Conservation (phyloP, 2,888 invertebrate species). For the Mythimna impura region DNA sequence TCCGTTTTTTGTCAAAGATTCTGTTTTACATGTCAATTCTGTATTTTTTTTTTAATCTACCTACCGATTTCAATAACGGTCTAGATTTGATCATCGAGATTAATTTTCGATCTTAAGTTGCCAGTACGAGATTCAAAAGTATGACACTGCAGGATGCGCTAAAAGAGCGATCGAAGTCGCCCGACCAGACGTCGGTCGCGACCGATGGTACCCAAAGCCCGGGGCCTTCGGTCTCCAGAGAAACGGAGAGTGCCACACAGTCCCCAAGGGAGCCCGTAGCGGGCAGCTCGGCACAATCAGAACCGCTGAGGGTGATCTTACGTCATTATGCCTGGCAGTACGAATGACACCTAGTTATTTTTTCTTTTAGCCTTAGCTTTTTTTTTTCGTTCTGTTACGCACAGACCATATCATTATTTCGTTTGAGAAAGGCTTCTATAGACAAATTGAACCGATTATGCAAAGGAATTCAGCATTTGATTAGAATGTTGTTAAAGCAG, state of each 20-base stretch:
- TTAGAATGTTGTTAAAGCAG: conserved; percentile 69
- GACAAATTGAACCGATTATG: conserved; percentile 64
- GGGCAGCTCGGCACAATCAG: conserved; percentile 80
- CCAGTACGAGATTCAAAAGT: conserved; percentile 58
- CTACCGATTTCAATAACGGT: conserved; percentile 5
- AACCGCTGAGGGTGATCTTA: conserved; percentile 88
- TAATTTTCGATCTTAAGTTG: conserved; percentile 52
- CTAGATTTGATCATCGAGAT: conserved; percentile 17
- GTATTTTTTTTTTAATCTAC: conserved; percentile 8
- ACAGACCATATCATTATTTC: conserved; percentile 76
- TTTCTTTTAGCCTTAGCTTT: conserved; percentile 85
- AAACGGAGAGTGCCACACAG: conserved; percentile 58
- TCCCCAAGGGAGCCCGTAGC: conserved; percentile 78
- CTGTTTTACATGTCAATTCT: conserved; percentile 7
- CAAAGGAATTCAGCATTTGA: conserved; percentile 90
- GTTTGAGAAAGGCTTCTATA: conserved; percentile 72
- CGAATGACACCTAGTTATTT: conserved; percentile 89
- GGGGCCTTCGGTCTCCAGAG: conserved; percentile 66
- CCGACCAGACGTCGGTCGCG: conserved; percentile 74
- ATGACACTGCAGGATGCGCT: conserved; percentile 76
- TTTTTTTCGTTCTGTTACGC: conserved; percentile 82
- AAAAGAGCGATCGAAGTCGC: conserved; percentile 79
- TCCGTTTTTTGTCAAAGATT: conserved; percentile 27
- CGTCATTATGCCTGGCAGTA: conserved; percentile 90
- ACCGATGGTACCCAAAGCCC: conserved; percentile 74